Base-by-base conservation (phyloP, 2,113 vertebrate genomes). In the Equus przewalskii region DNA sequence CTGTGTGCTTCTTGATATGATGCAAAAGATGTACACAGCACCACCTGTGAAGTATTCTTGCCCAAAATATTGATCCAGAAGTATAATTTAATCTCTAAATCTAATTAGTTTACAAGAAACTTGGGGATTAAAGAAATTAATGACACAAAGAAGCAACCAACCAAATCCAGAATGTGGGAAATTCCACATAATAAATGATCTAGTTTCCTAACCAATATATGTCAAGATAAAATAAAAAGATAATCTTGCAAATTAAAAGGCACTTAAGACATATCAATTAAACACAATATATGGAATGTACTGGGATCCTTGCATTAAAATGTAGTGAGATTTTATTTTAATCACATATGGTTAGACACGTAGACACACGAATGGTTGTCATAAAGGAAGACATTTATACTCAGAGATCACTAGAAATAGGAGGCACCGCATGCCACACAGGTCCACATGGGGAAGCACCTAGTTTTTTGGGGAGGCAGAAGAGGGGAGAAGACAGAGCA, bases 171-270 rank as follows among this genome's bases (percentile, higher is more conserved):
- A 86, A 78, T 83, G 6, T 82, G 41, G 22, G 60, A 89, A 89
- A 89, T 79, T 96, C 24, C 60, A 75, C 44, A 49, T 56, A 95
- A 54, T 54, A 67, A 58, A 86, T 76, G 58, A 10, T 33, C 56
- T 93, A n/a, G 19, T 95, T 79, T 95, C 36, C 88, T 96, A 88
- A 69, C 56, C 24, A 85, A 76, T 73, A 76, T 14, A 70, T 94
- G 3, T 88, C 41, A 79, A 94, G 75, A 64, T 5, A 91, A 95
- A 58, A 70, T 86, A 75, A 69, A 89, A 93, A 54, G 24, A 30
- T 10, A 80, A 90, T 80, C 51, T 84, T 86, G 19, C 26, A 85
- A 49, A 51, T 64, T 56, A 94, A 80, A 81, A 88, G 78, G 79
- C 30, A 54, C 22, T 75, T 90, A 49, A 70, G 30, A 89, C 1